These are phyloP conservation scores for Polydrusus tereticollis DNA, from an alignment of 2,888 invertebrate genomes.

Conservation along the genomic window DNA sequence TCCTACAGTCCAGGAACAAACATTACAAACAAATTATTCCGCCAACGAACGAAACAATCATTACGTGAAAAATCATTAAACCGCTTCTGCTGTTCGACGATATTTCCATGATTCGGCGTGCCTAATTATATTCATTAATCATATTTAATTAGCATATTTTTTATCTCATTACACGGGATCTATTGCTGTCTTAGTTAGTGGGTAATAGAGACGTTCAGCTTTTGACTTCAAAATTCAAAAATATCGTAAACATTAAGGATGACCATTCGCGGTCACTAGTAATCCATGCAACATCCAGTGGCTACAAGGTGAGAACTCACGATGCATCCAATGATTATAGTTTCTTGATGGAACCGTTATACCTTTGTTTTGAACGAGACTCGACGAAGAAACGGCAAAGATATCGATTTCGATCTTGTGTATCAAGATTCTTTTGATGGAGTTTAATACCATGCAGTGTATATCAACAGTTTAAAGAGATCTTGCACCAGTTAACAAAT, in stretches of 20 bases:
- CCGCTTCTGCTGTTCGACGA: slow-evolving; percentile 24
- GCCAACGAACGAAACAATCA: slow-evolving; percentile 35
- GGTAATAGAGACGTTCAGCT: slow-evolving; percentile 14
- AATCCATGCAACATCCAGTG: too few species aligned
- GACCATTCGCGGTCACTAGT: too few species aligned
- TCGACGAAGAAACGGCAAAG: too few species aligned
- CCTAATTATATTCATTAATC: slow-evolving; percentile 51
- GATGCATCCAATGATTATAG: too few species aligned
- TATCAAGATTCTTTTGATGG: too few species aligned
- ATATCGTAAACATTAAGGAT: neutral
- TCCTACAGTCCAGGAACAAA: slow-evolving; percentile 24
- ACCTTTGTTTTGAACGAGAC: too few species aligned
- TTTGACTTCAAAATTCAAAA: neutral
- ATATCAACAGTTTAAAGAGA: too few species aligned
- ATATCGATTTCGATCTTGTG: too few species aligned
- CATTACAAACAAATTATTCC: slow-evolving; percentile 39
- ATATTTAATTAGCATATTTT: slow-evolving; percentile 52
- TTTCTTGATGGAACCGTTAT: too few species aligned
- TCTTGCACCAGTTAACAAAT: too few species aligned
- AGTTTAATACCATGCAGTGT: too few species aligned
- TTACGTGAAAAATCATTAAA: slow-evolving; percentile 48
- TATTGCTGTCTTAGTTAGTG: slow-evolving; percentile 32
- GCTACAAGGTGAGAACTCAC: too few species aligned
- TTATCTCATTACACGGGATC: slow-evolving; percentile 44
- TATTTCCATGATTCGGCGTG: slow-evolving; percentile 47